A percentile compares a stretch with the other conserved stretches of the same genome.
Evolutionary conservation across 2,113 vertebrate species (phyloP).

Genomic region (Pluvianellus socialis): DNA sequence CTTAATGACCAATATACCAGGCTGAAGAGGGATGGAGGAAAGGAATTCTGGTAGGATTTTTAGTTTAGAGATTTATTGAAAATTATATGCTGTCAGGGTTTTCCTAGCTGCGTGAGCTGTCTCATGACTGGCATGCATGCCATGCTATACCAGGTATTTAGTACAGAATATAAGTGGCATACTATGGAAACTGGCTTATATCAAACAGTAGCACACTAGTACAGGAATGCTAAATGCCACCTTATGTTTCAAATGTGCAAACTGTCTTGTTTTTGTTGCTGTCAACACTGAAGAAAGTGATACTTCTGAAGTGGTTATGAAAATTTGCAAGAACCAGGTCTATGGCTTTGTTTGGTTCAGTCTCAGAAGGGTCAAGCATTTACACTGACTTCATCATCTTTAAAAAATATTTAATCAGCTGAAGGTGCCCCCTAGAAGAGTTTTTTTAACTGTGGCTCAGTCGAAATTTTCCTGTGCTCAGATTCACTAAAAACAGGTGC

Average conservation of each 20-base stretch:
- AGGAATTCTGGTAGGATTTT: background rate
- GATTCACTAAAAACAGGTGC: background rate
- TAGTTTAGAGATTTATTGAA: background rate
- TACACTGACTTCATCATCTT: background rate
- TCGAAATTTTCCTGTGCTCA: background rate
- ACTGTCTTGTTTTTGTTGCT: background rate
- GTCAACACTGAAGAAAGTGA: background rate
- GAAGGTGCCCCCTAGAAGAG: background rate
- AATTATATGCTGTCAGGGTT: background rate
- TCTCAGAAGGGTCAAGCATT: background rate
- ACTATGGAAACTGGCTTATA: background rate
- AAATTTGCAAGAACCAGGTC: background rate
- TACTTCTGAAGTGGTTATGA: background rate
- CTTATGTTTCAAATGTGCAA: background rate
- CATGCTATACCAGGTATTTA: background rate
- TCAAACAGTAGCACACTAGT: background rate
- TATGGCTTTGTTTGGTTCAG: background rate
- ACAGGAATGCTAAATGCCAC: background rate
- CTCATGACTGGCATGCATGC: background rate
- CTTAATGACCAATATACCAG: background rate
- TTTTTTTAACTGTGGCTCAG: background rate
- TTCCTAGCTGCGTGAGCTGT: background rate
- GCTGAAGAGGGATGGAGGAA: background rate
- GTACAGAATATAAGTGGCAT: background rate
- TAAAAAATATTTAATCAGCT: background rate